These are phyloP conservation scores for Eulithis testata DNA, from an alignment of 2,888 invertebrate species.

Conservation along the genomic window DNA sequence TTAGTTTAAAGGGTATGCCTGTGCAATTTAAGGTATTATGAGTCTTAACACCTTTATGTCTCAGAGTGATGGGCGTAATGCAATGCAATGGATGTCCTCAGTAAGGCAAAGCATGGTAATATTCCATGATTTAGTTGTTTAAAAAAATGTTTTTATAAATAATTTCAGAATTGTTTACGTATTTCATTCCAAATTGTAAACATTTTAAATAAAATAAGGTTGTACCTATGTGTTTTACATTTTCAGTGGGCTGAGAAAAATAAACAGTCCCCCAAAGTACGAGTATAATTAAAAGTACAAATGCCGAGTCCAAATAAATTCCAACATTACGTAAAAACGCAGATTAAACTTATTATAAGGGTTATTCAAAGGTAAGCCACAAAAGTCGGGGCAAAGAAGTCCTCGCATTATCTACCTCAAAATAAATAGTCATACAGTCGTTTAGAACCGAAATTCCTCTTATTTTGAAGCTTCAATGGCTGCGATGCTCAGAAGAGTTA, in stretches of 20 bases:
- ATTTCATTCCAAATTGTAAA: neutral
- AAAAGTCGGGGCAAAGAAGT: constrained; percentile 29
- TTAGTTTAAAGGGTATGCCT: no score
- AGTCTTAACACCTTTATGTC: no score
- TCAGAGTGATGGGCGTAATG: no score
- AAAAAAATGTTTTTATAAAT: no score
- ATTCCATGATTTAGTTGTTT: no score
- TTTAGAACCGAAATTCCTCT: constrained; percentile 16
- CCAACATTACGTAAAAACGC: constrained; percentile 29
- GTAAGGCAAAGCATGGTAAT: no score
- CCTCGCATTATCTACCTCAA: constrained; percentile 23
- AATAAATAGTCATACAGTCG: neutral
- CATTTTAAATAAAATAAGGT: neutral
- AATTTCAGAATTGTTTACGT: no score
- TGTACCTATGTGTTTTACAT: neutral
- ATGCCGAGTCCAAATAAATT: constrained; percentile 22
- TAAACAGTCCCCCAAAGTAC: constrained; percentile 8
- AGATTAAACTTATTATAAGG: constrained; percentile 31
- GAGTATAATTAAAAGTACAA: constrained; percentile 15
- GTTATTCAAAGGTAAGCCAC: constrained; percentile 31
- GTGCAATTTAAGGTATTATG: no score
- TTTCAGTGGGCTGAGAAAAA: constrained; percentile 11
- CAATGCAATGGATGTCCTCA: no score
- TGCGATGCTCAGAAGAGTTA: no score
- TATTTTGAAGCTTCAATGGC: no score